Evolutionary conservation across 2,888 invertebrate genomes (phyloP).

Genomic region (Anthophora plumipes): DNA sequence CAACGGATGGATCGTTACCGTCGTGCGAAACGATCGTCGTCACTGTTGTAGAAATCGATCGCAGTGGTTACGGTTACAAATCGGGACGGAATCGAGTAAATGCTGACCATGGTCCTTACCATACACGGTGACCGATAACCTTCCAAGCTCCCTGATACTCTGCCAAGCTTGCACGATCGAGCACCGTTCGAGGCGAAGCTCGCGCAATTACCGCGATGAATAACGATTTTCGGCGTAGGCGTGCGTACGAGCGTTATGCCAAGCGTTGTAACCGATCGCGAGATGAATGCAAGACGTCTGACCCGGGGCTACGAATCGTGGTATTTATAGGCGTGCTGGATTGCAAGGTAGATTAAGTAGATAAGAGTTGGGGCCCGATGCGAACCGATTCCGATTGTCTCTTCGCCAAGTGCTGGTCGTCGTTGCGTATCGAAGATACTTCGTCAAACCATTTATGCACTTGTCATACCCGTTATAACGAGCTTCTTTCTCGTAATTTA

Average conservation of each 20-base stretch:
- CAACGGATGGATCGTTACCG: background rate
- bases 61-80: slow-evolving; percentile 9
- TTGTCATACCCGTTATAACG: slow-evolving; percentile 26
- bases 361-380: slow-evolving; percentile 58
- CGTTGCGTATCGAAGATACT: slow-evolving; percentile 2
- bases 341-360: slow-evolving; percentile 66
- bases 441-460: slow-evolving; percentile 33
- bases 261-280: slow-evolving; percentile 41
- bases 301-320: slow-evolving; percentile 65
- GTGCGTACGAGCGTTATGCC: slow-evolving; percentile 35
- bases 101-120: no score
- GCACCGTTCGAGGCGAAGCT: slow-evolving; percentile 25
- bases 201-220: slow-evolving; percentile 64
- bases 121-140: slow-evolving; percentile 30
- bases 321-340: slow-evolving; percentile 68
- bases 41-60: background rate
- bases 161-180: background rate
- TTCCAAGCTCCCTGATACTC: slow-evolving; percentile 10
- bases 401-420: slow-evolving; percentile 34
- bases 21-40: slow-evolving; percentile 13
- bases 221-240: slow-evolving; percentile 65
- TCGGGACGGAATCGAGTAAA: slow-evolving; percentile 8
- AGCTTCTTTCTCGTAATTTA: slow-evolving; percentile 32
- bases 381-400: slow-evolving; percentile 68
- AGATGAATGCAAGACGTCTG: slow-evolving; percentile 60